Evolutionary conservation across 2,113 vertebrate species (phyloP).

Genomic region (Callipepla squamata): DNA sequence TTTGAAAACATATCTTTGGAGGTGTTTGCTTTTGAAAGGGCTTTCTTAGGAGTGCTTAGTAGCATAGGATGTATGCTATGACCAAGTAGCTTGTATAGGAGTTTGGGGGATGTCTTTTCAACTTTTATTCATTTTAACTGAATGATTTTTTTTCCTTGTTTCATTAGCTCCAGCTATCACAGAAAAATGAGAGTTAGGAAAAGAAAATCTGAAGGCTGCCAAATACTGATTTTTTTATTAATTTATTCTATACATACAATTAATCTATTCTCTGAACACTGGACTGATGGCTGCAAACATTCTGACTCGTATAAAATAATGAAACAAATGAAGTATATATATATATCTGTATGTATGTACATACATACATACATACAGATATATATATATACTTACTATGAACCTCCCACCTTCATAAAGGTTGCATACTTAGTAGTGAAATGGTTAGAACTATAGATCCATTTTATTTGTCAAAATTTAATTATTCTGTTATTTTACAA

Average conservation of each 20-base stretch:
- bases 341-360: too few relatives aligned
- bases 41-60: too few relatives aligned
- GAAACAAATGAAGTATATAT: constrained; percentile 41
- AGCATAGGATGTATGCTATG: too few relatives aligned
- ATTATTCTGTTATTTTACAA: constrained; percentile 71
- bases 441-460: constrained; percentile 43
- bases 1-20: too few relatives aligned
- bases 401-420: constrained; percentile 51
- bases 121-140: constrained; percentile 54
- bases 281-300: constrained; percentile 57
- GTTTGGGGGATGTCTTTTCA: not conserved
- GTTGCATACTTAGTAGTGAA: constrained; percentile 48
- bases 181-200: constrained; percentile 46
- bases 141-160: constrained; percentile 41
- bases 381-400: constrained; percentile 55
- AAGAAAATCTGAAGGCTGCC: constrained; percentile 30
- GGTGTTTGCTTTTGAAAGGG: too few relatives aligned
- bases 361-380: too few relatives aligned
- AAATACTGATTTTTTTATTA: constrained; percentile 23
- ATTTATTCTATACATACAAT: constrained; percentile 41
- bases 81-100: too few relatives aligned
- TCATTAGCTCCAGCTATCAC: constrained; percentile 27
- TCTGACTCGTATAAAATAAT: constrained; percentile 71
- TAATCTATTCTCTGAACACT: constrained; percentile 56
- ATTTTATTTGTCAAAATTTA: constrained; percentile 68